Base-by-base conservation (phyloP, 2,888 invertebrate species). In the Celastrina argiolus region DNA sequence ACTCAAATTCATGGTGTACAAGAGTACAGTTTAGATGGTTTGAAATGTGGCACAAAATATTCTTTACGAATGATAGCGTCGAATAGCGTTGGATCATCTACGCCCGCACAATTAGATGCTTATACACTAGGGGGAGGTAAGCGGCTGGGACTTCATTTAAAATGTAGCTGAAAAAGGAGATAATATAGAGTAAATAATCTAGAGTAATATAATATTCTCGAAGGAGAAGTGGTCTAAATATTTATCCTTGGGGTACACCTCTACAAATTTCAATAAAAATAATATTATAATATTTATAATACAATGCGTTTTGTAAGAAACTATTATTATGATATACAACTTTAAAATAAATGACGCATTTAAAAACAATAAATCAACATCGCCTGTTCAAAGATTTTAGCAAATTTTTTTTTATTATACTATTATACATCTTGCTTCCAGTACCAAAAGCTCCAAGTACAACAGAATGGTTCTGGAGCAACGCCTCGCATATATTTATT, bases 41-140 rank as follows among this genome's bases (percentile, higher is more conserved):
- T 98, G 36, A 94, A 94, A 75, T 98, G 97, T 82, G 97, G 98
- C 18, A 96, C 96, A 7, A 93, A 94, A 69, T 97, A 97, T 77
- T 93, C 95, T 61, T 92, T 97, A 70, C 93, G 95, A 75, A 92
- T 97, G 82, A 94, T 95, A 1, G 96, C 97, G 0, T 93, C 94
- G 67, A 97, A 97, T 81, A 93, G 93, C 69, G 95, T 97, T 1
- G 97, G 97, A 0, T 92, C 94, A 59, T 96, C 97, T 2, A 94
- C 94, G 71, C 94, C 95, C 0, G 85, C 92, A 2, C 88, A 94
- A 70, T 80, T 92, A 0, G 93, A 94, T 64, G 90, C 91, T 39
- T 93, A 93, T 71, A 90, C 91, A 63, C 88, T 94, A 12, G 94
- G 94, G 0, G 90, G 91, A 76, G 93, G 94, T 81, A 45, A 73